phyloP scores from a whole-genome alignment of 2,113 vertebrate genomes.

The Xenopus borealis region DNA sequence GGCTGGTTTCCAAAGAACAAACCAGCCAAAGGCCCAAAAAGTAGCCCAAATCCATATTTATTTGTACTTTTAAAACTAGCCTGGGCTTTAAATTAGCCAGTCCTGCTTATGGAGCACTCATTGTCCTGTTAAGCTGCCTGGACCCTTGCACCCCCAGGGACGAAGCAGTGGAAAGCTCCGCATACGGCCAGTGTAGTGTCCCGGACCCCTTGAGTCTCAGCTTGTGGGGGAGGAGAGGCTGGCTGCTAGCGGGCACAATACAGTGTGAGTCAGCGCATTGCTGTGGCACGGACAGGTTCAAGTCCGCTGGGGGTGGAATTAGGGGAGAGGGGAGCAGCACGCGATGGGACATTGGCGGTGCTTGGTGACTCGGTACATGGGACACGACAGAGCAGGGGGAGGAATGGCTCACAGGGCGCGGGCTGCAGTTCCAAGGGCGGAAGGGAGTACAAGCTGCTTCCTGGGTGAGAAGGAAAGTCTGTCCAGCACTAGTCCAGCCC shows the following conservation, averaged over 20 bases:
- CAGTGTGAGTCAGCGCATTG: not conserved
- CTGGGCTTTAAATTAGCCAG: too few species aligned
- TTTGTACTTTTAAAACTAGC: too few species aligned
- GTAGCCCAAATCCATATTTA: too few species aligned
- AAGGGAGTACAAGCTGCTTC: not conserved
- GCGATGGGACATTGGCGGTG: not conserved
- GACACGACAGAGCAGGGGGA: not conserved
- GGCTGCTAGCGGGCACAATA: not conserved
- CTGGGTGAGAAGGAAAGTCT: not conserved
- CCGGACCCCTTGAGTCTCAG: slow-evolving; percentile 13
- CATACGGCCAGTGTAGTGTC: not conserved
- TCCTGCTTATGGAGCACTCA: too few species aligned
- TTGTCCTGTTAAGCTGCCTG: too few species aligned
- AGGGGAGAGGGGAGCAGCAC: not conserved
- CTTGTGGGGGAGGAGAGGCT: slow-evolving; percentile 23
- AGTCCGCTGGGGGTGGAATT: not conserved
- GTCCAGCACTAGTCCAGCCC: not conserved
- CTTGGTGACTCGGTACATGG: not conserved
- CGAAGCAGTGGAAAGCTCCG: not conserved
- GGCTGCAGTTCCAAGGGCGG: not conserved
- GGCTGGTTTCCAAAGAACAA: too few species aligned
- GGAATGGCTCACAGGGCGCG: not conserved
- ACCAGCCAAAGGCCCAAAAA: too few species aligned
- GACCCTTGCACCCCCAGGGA: too few species aligned
- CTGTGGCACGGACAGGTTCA: not conserved